These are phyloP conservation scores for Peromyscus aztecus DNA, from an alignment of 2,797 vertebrate species.

Conservation along the genomic window DNA sequence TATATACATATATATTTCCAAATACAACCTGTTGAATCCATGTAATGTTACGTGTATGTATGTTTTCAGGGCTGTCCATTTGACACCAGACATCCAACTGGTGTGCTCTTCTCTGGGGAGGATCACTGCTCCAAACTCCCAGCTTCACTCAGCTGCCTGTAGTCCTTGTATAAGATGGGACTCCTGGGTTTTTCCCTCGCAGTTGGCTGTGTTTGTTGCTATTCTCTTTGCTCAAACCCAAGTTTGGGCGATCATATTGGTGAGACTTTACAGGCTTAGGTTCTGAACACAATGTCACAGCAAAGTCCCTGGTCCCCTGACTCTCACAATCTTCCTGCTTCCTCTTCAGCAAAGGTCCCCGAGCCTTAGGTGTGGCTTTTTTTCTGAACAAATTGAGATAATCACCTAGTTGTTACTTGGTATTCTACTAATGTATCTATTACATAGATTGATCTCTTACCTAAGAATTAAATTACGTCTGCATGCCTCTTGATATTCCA, in stretches of 20 bases:
- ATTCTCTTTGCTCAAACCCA: background rate
- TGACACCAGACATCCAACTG: background rate
- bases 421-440: background rate
- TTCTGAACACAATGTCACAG: background rate
- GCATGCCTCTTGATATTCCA: background rate
- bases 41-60: background rate
- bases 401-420: background rate
- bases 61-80: background rate
- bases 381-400: background rate
- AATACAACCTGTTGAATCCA: background rate
- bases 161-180: background rate
- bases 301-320: background rate
- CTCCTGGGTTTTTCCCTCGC: background rate
- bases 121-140: background rate
- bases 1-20: background rate
- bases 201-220: background rate
- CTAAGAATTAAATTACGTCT: background rate
- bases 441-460: background rate
- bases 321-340: too few relatives aligned
- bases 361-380: background rate
- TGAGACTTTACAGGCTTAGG: background rate
- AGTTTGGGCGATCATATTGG: background rate
- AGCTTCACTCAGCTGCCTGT: background rate
- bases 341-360: background rate
- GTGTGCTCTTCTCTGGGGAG: background rate